Percentiles rank a stretch among this genome's conserved stretches.
These are phyloP conservation scores for Malacosoma neustria DNA, from an alignment of 2,888 invertebrate species.

Conservation along the genomic window DNA sequence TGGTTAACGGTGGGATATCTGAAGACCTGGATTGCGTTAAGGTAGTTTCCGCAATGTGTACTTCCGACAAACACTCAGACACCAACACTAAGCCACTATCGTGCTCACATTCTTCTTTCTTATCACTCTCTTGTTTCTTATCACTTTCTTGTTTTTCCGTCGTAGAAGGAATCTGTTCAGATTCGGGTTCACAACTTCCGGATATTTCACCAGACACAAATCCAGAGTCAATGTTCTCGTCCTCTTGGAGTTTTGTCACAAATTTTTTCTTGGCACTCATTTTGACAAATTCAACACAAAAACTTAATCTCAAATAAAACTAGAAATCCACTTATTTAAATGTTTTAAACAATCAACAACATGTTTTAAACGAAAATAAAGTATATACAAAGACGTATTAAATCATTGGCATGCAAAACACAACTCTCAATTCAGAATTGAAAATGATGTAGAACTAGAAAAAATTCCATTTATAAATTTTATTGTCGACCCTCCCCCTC, in stretches of 20 bases:
- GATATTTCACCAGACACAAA: conserved; percentile 41
- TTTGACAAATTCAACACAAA: conserved; percentile 12
- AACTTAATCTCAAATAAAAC: conserved; percentile 1
- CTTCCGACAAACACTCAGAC: background rate
- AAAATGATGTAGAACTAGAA: no score
- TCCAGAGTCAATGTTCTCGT: conserved; percentile 51
- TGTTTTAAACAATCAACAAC: no score
- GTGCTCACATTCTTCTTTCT: background rate
- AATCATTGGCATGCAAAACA: background rate
- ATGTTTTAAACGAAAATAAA: background rate
- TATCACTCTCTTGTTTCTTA: conserved; percentile 11
- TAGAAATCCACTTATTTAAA: conserved; percentile 9
- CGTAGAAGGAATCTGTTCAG: background rate
- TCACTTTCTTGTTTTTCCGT: conserved; percentile 5
- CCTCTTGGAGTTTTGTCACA: conserved; percentile 44
- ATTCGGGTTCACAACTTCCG: conserved; percentile 21
- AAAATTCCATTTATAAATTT: background rate
- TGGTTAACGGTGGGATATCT: conserved; percentile 71
- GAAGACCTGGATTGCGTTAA: conserved; percentile 3
- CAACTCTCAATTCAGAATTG: no score
- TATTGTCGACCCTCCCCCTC: background rate
- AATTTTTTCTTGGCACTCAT: conserved; percentile 61
- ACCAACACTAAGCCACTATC: background rate
- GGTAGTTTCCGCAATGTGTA: background rate
- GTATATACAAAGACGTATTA: background rate